phyloP scores from a whole-genome alignment of 1,140 invertebrate species.

The Euwallacea similis region DNA sequence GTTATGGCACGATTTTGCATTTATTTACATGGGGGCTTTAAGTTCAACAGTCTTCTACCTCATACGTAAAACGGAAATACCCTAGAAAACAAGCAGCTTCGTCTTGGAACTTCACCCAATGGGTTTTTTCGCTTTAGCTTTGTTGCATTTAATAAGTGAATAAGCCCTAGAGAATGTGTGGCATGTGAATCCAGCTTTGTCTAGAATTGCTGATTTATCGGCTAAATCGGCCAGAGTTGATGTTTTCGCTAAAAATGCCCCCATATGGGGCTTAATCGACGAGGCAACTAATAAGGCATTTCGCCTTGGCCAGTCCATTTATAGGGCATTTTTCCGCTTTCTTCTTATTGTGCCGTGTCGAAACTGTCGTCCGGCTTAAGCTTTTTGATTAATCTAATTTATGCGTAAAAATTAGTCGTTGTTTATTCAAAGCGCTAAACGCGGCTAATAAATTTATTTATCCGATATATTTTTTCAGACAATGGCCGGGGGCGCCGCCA shows the following conservation, averaged over 20 bases:
- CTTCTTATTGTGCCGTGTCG: constrained; percentile 14
- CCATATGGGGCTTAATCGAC: constrained; percentile 2
- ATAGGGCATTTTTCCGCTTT: constrained; percentile 14
- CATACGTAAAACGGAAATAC: no score
- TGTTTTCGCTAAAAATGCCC: constrained; percentile 1
- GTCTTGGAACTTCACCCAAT: not conserved
- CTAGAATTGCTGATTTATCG: not conserved
- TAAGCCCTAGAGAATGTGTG: not conserved
- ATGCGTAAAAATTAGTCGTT: not conserved
- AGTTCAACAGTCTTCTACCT: no score
- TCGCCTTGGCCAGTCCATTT: constrained; percentile 18
- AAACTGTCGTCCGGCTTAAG: not conserved
- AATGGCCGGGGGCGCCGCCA: constrained; percentile 13
- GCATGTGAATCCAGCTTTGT: not conserved
- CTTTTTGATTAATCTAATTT: constrained; percentile 1
- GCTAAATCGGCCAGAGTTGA: not conserved
- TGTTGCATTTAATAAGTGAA: not conserved
- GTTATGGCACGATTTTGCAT: constrained; percentile 6
- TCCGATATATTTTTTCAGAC: constrained; percentile 1
- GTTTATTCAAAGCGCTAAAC: constrained; percentile 3
- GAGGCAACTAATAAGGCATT: constrained; percentile 11
- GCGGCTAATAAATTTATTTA: constrained; percentile 17
- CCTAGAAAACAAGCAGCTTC: no score
- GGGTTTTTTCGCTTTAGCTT: not conserved
- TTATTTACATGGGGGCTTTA: constrained; percentile 1